Evolutionary conservation across 2,113 vertebrate genomes (phyloP), one percentile per base, ranked within the genome.

Genomic region (Brachyistius frenatus): DNA sequence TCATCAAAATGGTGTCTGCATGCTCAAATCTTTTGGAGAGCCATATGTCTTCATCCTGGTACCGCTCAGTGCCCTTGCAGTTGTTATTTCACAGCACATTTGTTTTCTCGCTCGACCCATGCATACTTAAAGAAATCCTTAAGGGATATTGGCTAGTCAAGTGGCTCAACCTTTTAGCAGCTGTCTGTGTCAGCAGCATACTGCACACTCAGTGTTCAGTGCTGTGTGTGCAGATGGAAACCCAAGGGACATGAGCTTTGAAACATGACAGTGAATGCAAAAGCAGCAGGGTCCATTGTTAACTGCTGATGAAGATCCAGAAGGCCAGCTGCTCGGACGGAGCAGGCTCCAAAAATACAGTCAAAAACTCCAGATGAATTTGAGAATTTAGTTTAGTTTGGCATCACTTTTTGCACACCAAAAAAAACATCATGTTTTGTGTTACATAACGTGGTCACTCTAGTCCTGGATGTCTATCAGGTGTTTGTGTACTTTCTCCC

Each of bases 221-320:
- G 87, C 87, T 88, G 89, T 74, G 90, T 86, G 79, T 74, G 90
- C 91, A 89, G 71, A 84, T 66, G 67, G 84, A 83, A 76, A 71
- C 83, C 89, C 80, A 5, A 8, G 74, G 84, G 88, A 88, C 36
- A 1, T 47, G 1, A 50, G 64, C 78, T 76, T 84, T 72, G 62
- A 69, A 78, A 61, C 78, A 79, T 75, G 84, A 84, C 73, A 57
- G 66, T 50, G 13, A 71, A 78, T 75, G 84, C 89, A 90, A 64
- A 75, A 76, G 73, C 83, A 79, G 84, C 87, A 83, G 47, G 73
- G 71, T 67, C 63, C 58, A 74, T 70, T 66, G 78, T 78, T 78
- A 76, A 83, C 57, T 78, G 84, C 78, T 89, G 75, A 89, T 85
- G 32, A 73, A 89, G 84, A 76, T n/a, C n/a, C 41, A 41, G 73